phyloP scores from a whole-genome alignment of 53 echinoderm and acorn worm species.

The Holothuria scabra region DNA sequence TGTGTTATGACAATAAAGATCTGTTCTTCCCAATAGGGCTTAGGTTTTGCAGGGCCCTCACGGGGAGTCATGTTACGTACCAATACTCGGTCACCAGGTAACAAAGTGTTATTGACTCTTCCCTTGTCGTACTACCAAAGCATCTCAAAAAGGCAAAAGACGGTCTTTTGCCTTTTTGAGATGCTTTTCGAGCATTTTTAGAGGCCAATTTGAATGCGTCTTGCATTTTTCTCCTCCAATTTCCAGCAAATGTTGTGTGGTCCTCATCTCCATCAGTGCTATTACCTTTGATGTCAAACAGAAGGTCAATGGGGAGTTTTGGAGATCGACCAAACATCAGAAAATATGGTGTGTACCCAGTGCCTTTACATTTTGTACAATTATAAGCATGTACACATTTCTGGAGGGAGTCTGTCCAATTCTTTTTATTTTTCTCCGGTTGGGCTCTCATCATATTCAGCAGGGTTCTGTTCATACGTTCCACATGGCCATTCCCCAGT shows the following conservation, averaged over 20 bases:
- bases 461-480: slow-evolving; percentile 70
- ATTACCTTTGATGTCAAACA: neutral
- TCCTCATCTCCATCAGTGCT: neutral
- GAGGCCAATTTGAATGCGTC: slow-evolving; percentile 49
- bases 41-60: slow-evolving; percentile 40
- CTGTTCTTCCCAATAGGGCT: slow-evolving; percentile 50
- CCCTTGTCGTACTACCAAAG: slow-evolving; percentile 28
- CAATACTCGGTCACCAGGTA: slow-evolving; percentile 47
- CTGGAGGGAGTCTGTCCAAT: slow-evolving; percentile 63
- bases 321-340: slow-evolving; percentile 30
- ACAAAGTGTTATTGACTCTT: neutral
- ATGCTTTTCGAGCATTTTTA: neutral
- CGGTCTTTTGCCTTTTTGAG: neutral
- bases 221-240: slow-evolving; percentile 43
- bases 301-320: slow-evolving; percentile 2
- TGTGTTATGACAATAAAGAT: slow-evolving; percentile 14
- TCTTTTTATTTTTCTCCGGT: slow-evolving; percentile 12
- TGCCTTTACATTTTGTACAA: slow-evolving; percentile 1
- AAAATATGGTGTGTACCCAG: slow-evolving; percentile 4
- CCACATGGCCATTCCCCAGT: slow-evolving; percentile 69
- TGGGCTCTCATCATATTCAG: slow-evolving; percentile 63
- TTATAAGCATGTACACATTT: slow-evolving; percentile 69
- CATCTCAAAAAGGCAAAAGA: no score
- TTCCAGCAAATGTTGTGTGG: slow-evolving; percentile 12
- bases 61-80: slow-evolving; percentile 33